A percentile compares a stretch with the other conserved stretches of the same genome.
Evolutionary conservation across 2,113 vertebrate genomes (phyloP).

Genomic region (Austrofundulus limnaeus): DNA sequence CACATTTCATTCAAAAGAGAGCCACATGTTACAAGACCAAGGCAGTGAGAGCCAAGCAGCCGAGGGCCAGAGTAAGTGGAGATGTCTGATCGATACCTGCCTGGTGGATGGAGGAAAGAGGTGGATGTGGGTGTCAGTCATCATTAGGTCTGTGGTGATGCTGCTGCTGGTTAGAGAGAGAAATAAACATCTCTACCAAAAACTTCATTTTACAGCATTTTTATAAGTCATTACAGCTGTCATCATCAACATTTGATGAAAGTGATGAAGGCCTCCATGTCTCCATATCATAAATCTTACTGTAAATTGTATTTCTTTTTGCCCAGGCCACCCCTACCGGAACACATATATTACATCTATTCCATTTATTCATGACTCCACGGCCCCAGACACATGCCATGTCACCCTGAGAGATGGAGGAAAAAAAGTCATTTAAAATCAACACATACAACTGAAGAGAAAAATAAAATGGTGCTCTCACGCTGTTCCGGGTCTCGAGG

Average conservation of each 20-base stretch:
- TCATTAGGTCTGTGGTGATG: neutral
- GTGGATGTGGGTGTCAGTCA: conserved; percentile 4
- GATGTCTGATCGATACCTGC: conserved; percentile 10
- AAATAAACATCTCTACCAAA: neutral
- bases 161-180: neutral
- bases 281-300: conserved; percentile 15
- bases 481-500: neutral
- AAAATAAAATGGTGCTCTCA: neutral
- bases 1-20: neutral
- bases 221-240: conserved; percentile 14
- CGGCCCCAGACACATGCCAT: conserved; percentile 13
- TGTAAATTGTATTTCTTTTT: conserved; percentile 8
- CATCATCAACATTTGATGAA: conserved; percentile 6
- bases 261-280: neutral
- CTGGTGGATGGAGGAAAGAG: conserved; percentile 4
- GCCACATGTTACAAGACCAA: neutral
- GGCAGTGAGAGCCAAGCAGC: neutral
- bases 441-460: conserved; percentile 3
- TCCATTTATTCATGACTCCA: conserved; percentile 42
- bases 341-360: conserved; percentile 10
- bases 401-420: conserved; percentile 19
- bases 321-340: neutral
- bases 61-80: neutral
- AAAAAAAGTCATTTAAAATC: conserved; percentile 27
- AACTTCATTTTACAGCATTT: neutral